Conservation (phyloP, 2,797 vertebrate species). For the Vespertilio murinus region DNA sequence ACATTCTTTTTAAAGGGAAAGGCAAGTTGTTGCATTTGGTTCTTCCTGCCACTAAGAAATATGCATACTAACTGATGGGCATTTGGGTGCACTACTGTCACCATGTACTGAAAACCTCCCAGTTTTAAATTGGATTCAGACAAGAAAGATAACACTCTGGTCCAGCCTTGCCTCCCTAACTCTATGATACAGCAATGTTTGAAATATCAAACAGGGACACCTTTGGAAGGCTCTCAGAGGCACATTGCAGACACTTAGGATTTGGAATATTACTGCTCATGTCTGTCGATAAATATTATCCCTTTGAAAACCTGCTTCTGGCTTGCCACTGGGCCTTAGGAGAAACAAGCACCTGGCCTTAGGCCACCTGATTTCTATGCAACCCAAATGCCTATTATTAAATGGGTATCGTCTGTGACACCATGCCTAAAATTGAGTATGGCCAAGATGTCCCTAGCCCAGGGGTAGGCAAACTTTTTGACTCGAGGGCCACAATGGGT, state of each 20-base stretch:
- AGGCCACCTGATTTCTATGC: background rate
- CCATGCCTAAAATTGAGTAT: background rate
- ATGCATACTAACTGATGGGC: background rate
- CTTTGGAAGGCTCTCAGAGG: background rate
- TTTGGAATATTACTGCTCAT: background rate
- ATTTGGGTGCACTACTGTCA: background rate
- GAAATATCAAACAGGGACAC: background rate
- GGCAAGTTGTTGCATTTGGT: background rate
- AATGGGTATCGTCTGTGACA: background rate
- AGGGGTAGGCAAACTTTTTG: too few relatives aligned
- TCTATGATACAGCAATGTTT: background rate
- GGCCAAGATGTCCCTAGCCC: background rate
- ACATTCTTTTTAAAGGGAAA: background rate
- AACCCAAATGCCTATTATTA: background rate
- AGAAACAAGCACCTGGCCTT: background rate
- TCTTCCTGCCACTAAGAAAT: background rate
- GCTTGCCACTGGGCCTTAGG: background rate
- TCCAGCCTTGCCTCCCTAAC: background rate
- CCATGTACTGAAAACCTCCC: background rate
- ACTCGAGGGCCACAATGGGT: too few relatives aligned
- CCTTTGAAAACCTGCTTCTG: constrained; percentile 28
- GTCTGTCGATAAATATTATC: background rate
- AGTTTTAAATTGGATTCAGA: background rate
- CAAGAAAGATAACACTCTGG: background rate
- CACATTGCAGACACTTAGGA: background rate